These are phyloP conservation scores for Mongoloraphidia duomilia DNA, from an alignment of 2,888 invertebrate genomes.

Conservation along the genomic window DNA sequence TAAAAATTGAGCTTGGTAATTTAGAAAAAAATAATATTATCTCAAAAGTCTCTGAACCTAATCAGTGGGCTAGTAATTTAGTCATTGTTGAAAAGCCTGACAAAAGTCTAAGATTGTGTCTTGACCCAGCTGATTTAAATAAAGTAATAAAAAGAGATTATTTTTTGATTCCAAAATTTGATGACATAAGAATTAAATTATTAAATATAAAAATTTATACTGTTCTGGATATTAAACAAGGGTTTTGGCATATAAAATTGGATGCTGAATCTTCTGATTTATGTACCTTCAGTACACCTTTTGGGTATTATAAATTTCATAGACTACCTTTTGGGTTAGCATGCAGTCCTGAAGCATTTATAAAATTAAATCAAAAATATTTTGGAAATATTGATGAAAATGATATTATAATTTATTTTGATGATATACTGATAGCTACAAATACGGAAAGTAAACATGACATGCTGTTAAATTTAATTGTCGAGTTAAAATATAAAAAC, in stretches of 20 bases:
- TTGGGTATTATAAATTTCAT: too few species aligned
- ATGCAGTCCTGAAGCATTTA: conserved; percentile 15
- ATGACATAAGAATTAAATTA: conserved; percentile 9
- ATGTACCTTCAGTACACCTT: too few species aligned
- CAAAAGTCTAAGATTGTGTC: conserved; percentile 9
- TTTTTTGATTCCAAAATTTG: conserved; percentile 11
- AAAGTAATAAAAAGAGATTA: conserved; percentile 7
- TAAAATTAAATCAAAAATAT: conserved; percentile 10
- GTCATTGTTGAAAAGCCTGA: conserved; percentile 4
- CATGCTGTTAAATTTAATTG: too few species aligned
- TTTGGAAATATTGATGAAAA: conserved; percentile 13
- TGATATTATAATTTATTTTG: conserved; percentile 16
- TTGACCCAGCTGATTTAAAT: conserved; percentile 10
- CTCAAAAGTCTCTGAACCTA: conserved; percentile 2
- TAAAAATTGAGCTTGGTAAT: conserved; percentile 3
- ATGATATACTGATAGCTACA: conserved; percentile 17
- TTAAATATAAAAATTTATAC: conserved; percentile 8
- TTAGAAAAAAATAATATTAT: conserved; percentile 2
- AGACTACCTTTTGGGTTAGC: conserved; percentile 11
- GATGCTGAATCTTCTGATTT: conserved; percentile 6
- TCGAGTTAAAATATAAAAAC: neutral
- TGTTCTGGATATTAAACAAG: conserved; percentile 12
- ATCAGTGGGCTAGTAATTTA: conserved; percentile 7
- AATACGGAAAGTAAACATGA: conserved; percentile 14
- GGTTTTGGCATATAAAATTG: conserved; percentile 11